Conservation (phyloP, 2,888 invertebrate genomes). For the Trisateles emortualis region DNA sequence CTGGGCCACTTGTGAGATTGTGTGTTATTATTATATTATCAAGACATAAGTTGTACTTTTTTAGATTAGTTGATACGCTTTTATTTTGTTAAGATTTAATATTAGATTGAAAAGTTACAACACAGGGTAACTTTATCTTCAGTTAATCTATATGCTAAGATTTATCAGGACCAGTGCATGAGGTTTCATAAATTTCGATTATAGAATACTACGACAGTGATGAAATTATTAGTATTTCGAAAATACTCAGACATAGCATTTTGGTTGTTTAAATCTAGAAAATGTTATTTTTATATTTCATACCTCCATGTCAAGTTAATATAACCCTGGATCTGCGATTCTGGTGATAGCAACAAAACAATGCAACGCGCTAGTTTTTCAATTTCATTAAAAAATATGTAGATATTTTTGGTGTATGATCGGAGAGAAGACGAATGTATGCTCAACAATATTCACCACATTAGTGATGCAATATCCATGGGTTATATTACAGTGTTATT, state of each 20-base stretch:
- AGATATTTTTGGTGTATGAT: not conserved
- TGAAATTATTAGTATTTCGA: slow-evolving; percentile 37
- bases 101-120: slow-evolving; percentile 53
- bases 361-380: slow-evolving; percentile 4
- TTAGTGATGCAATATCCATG: not conserved
- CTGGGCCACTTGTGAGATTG: slow-evolving; percentile 56
- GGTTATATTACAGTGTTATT: slow-evolving; percentile 10
- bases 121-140: slow-evolving; percentile 56
- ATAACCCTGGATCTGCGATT: slow-evolving; percentile 12
- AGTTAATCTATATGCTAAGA: slow-evolving; percentile 28
- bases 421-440: not conserved
- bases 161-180: slow-evolving; percentile 50
- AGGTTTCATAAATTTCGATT: slow-evolving; percentile 24
- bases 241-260: slow-evolving; percentile 49
- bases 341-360: slow-evolving; percentile 9
- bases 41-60: slow-evolving; percentile 60
- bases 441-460: not conserved
- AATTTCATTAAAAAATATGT: slow-evolving; percentile 7
- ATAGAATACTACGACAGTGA: slow-evolving; percentile 25
- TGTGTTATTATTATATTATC: slow-evolving; percentile 51
- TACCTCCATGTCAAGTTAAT: slow-evolving; percentile 16
- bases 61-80: slow-evolving; percentile 64
- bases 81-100: slow-evolving; percentile 51
- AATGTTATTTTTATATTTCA: slow-evolving; percentile 15
- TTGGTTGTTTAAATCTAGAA: slow-evolving; percentile 24